Conservation (phyloP, 2,113 vertebrate genomes). For the Atractosteus spatula region DNA sequence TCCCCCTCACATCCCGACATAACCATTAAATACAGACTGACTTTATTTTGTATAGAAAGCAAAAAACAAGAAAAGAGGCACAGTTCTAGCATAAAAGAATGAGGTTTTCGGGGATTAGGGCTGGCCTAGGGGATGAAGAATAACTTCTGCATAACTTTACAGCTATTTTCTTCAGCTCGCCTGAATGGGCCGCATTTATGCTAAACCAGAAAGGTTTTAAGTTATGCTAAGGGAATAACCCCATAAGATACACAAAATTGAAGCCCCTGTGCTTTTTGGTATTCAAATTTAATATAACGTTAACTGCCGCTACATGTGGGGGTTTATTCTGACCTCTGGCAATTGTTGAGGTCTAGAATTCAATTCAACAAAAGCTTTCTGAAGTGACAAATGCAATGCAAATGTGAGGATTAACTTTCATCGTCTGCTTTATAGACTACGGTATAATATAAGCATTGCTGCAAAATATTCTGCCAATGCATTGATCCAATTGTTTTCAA, state of each 20-base stretch:
- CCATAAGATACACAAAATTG: constrained; percentile 33
- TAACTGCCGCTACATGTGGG: constrained; percentile 19
- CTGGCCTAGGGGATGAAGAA: constrained; percentile 72
- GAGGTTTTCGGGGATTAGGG: constrained; percentile 74
- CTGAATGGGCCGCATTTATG: constrained; percentile 61
- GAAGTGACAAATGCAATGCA: background rate
- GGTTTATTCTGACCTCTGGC: background rate
- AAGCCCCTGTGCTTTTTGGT: constrained; percentile 6
- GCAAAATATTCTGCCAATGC: too few relatives aligned
- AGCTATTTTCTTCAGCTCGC: constrained; percentile 64
- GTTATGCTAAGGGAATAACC: constrained; percentile 50
- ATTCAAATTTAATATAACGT: constrained; percentile 13
- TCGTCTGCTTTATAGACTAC: too few relatives aligned
- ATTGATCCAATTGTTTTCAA: too few relatives aligned
- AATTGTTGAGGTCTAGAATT: background rate
- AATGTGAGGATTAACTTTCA: constrained; percentile 6
- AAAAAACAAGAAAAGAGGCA: constrained; percentile 81
- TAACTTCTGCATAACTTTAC: constrained; percentile 81
- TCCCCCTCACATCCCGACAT: constrained; percentile 91
- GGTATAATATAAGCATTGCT: too few relatives aligned
- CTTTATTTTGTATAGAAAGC: constrained; percentile 97
- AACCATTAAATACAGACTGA: constrained; percentile 99
- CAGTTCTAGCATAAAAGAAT: constrained; percentile 80
- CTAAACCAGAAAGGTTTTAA: constrained; percentile 45
- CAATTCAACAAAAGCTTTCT: background rate